Evolutionary conservation across 2,797 vertebrate species (phyloP).

Genomic region (Mormyrus hasselquistii): DNA sequence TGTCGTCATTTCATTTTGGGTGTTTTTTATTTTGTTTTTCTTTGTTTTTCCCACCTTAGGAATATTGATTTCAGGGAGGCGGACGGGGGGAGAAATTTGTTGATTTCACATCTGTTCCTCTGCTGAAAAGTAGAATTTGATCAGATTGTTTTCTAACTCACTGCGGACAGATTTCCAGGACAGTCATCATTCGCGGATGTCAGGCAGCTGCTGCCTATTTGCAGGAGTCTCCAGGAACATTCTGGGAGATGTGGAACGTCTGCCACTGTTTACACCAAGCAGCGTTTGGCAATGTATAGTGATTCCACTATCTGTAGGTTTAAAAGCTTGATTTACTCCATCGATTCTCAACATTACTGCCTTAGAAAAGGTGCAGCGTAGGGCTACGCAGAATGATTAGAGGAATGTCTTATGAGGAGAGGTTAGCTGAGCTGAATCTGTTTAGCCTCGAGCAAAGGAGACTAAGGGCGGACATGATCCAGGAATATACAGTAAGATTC

Average conservation of each 20-base stretch:
- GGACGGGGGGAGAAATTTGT: neutral
- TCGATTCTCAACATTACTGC: neutral
- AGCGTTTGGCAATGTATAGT: neutral
- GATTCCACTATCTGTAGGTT: neutral
- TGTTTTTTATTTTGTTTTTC: neutral
- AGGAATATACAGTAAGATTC: too few relatives aligned
- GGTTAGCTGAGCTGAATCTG: too few relatives aligned
- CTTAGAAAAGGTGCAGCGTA: too few relatives aligned
- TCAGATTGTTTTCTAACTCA: neutral
- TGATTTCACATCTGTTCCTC: neutral
- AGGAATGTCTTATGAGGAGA: too few relatives aligned
- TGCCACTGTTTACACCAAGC: neutral
- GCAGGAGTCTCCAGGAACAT: neutral
- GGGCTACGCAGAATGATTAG: too few relatives aligned
- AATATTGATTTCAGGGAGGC: neutral
- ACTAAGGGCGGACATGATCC: too few relatives aligned
- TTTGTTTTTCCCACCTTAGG: neutral
- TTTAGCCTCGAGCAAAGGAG: too few relatives aligned
- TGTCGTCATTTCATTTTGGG: neutral
- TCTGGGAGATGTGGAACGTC: neutral
- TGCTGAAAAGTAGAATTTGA: neutral
- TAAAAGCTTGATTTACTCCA: neutral
- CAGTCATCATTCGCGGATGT: neutral
- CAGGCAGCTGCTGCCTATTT: neutral
- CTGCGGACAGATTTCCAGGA: neutral